These are phyloP conservation scores for Microplitis deprimator DNA, from an alignment of 2,888 invertebrate genomes.

Conservation along the genomic window DNA sequence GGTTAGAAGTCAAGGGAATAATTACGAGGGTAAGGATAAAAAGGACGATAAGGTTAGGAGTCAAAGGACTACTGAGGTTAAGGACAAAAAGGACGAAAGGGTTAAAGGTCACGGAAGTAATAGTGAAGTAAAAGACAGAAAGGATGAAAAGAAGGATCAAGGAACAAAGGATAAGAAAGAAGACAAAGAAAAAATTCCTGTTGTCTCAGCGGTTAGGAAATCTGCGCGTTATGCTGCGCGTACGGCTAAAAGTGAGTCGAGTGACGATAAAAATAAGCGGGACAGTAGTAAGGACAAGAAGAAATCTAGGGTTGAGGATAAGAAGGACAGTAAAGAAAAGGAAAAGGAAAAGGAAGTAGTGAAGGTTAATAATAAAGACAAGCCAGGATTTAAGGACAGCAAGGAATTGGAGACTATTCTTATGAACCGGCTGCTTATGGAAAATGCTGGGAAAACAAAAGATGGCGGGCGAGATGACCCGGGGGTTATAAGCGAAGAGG, in stretches of 20 bases:
- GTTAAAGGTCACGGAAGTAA: background rate
- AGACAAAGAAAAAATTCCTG: background rate
- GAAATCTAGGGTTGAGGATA: background rate
- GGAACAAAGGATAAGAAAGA: background rate
- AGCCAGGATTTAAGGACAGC: too few relatives aligned
- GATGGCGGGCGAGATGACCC: background rate
- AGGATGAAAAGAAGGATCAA: background rate
- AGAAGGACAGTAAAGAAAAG: background rate
- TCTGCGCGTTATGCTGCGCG: background rate
- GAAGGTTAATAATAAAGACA: too few relatives aligned
- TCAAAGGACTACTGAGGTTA: background rate
- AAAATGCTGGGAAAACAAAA: too few relatives aligned
- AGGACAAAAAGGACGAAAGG: background rate
- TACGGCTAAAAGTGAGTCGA: background rate
- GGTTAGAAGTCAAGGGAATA: background rate
- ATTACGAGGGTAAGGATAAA: background rate
- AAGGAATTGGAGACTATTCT: too few relatives aligned
- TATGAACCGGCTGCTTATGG: too few relatives aligned
- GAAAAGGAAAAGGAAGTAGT: background rate
- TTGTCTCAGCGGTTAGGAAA: background rate
- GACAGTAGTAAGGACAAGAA: background rate
- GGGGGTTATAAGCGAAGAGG: conserved; percentile 8
- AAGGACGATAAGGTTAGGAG: background rate
- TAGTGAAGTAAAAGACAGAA: background rate
- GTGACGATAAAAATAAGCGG: background rate